These are phyloP conservation scores for Petrolisthes cinctipes DNA, from an alignment of 2,888 invertebrate genomes.

Conservation along the genomic window DNA sequence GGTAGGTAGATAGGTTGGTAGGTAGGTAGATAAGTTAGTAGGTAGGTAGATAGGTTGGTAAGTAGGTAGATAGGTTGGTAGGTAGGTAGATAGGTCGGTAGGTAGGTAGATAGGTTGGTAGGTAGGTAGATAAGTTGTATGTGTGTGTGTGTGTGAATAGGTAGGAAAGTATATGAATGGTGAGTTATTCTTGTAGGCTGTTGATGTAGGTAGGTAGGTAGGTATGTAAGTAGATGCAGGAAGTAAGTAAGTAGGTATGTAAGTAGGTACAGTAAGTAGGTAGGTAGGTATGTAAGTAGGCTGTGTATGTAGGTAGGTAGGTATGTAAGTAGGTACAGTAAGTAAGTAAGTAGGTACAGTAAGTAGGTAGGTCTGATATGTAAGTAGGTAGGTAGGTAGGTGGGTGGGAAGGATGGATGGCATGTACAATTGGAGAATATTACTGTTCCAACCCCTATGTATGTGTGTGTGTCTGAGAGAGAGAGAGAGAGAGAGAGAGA, in stretches of 20 bases:
- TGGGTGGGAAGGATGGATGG: background rate
- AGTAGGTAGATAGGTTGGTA: background rate
- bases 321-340: background rate
- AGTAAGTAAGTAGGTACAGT: background rate
- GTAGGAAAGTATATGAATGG: background rate
- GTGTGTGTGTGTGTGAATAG: background rate
- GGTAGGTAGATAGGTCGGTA: background rate
- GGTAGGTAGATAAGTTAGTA: background rate
- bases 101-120: background rate
- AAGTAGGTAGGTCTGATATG: background rate
- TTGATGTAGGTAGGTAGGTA: background rate
- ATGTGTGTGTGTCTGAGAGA: background rate
- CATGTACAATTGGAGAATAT: background rate
- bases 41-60: background rate
- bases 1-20: background rate
- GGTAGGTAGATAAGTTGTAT: background rate
- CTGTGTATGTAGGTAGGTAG: background rate
- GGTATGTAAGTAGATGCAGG: background rate
- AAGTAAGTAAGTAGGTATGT: background rate
- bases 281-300: background rate
- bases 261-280: background rate
- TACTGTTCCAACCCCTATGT: background rate
- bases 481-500: conserved; percentile 1
- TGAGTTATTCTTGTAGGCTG: background rate
- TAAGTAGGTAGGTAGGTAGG: background rate